Conservation (phyloP, 2,113 vertebrate genomes). For the Beaufortia kweichowensis region DNA sequence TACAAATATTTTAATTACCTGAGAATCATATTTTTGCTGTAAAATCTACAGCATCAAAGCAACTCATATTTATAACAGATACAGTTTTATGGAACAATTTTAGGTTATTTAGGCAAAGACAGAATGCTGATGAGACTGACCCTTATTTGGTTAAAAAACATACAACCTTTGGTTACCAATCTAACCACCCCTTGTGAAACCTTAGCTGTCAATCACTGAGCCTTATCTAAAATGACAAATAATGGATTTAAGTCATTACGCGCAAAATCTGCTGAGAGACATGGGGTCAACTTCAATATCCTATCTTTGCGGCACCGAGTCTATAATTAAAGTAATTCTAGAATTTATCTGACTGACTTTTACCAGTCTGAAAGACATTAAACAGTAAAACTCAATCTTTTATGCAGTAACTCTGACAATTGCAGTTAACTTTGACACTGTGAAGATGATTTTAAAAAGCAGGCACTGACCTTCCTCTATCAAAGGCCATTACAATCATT, state of each 20-base stretch:
- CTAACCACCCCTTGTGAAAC: neutral
- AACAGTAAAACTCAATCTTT: conserved; percentile 40
- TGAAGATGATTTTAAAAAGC: conserved; percentile 17
- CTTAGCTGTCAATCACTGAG: neutral
- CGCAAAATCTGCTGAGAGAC: conserved; percentile 6
- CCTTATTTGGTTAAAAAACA: neutral
- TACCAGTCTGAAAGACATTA: conserved; percentile 37
- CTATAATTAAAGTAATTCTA: conserved; percentile 14
- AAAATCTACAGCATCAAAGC: no score
- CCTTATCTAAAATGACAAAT: conserved; percentile 17
- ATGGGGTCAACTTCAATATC: conserved; percentile 2
- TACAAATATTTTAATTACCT: no score
- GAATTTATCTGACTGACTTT: conserved; percentile 30
- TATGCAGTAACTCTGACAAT: conserved; percentile 18
- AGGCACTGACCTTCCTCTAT: conserved; percentile 18
- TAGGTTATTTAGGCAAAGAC: neutral
- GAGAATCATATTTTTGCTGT: no score
- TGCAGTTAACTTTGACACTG: conserved; percentile 2
- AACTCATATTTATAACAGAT: no score
- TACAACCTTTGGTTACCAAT: neutral
- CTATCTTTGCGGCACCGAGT: neutral
- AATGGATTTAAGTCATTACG: conserved; percentile 29
- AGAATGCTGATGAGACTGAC: neutral
- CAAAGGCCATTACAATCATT: conserved; percentile 29
- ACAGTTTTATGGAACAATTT: neutral